Evolutionary conservation across 2,797 vertebrate genomes (phyloP), one percentile per base, ranked within the genome.

Genomic region (Sebastiscus albofasciatus): DNA sequence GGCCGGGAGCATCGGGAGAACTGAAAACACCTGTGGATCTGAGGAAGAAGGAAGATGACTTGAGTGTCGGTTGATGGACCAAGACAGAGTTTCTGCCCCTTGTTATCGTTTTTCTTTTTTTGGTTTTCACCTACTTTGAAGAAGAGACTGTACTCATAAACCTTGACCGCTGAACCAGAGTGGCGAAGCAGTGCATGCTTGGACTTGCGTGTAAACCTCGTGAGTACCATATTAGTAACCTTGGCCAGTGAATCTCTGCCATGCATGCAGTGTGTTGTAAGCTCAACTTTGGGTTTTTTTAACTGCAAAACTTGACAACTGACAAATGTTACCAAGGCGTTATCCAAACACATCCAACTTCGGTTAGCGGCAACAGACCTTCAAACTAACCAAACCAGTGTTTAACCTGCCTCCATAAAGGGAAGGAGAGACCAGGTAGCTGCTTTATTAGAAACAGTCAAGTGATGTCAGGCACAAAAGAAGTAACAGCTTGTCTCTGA

Each of bases 21-120:
- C 46, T 52, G 46, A 12, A 54, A 68, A 61, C 72, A 82, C 69
- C 65, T 74, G 72, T 76, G 34, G 27, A 22, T 65, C 27, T 18
- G 20, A 29, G 16, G 26, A 68, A 60, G 9, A 66, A 26, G 16
- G 6, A 33, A 70, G 22, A 12, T 33, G 24, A 36, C 49, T 42
- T 33, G 9, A 60, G 36, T 20, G 46, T 58, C 20, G 0, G 33
- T 8, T 60, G 52, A 55, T 42, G 31, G 68, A 52, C 29, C 13
- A 16, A 18, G 26, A 9, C 3, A 4, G n/a, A 2, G 6, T 34
- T 16, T 49, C 26, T 61, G 6, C 12, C 22, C 54, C 54, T 26
- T 49, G 42, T 49, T 49, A 49, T 20, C 16, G 20, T 49, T 49
- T 49, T 46, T 46, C 42, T 46, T 26, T 58, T 58, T 26, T 8